phyloP scores from a whole-genome alignment of 1,140 invertebrate genomes.

The Drosophila micromelanica region DNA sequence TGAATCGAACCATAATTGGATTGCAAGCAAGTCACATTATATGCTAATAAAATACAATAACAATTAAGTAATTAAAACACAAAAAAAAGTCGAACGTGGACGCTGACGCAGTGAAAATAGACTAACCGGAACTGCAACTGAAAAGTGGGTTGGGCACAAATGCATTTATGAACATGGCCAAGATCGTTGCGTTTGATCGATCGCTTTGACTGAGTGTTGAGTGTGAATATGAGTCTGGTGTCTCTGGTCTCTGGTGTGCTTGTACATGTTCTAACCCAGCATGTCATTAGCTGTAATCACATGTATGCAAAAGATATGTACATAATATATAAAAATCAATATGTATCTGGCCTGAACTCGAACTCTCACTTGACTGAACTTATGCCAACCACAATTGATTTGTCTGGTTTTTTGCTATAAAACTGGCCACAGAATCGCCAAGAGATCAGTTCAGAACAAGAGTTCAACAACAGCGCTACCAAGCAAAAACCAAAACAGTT shows the following conservation, averaged over 20 bases:
- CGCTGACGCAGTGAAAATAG: constrained; percentile 67
- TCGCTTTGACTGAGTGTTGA: constrained; percentile 9
- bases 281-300: constrained; percentile 68
- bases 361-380: constrained; percentile 72
- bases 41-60: constrained; percentile 63
- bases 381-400: constrained; percentile 49
- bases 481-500: constrained; percentile 36
- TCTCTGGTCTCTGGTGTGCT: not conserved
- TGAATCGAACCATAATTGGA: constrained; percentile 51
- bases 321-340: constrained; percentile 10
- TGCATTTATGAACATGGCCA: constrained; percentile 15
- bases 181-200: constrained; percentile 34
- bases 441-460: constrained; percentile 79
- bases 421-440: constrained; percentile 52
- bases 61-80: constrained; percentile 76
- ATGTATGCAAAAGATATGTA: constrained; percentile 65
- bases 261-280: constrained; percentile 16
- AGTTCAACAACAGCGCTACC: constrained; percentile 68
- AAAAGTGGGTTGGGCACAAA: constrained; percentile 73
- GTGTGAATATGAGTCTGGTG: constrained; percentile 28
- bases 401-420: constrained; percentile 50
- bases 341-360: constrained; percentile 57
- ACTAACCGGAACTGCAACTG: constrained; percentile 74
- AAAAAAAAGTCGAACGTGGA: constrained; percentile 17
- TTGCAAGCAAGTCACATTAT: constrained; percentile 47